Base-by-base conservation (phyloP, 2,113 vertebrate species). In the Plectropomus leopardus region DNA sequence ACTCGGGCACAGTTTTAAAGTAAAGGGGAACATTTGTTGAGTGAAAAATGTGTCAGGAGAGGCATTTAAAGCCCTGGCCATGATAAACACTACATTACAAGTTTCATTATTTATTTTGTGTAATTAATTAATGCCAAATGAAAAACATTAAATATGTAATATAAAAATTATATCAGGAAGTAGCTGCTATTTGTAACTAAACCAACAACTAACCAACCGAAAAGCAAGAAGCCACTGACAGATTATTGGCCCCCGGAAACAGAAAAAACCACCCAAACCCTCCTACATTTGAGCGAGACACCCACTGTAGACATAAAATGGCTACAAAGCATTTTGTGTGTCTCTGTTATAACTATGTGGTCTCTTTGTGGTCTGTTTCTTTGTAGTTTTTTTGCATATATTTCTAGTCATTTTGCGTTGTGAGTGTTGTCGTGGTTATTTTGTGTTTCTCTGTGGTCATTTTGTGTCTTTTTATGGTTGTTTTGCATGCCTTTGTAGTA, bases 21-120 rank as follows among this genome's bases (percentile, higher is more conserved):
- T 30, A 45, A 55, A 24, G 53, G 44, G 58, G 47, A 24, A 48
- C 58, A 54, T 86, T 78, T 70, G 34, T 53, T 50, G 73, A 72
- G 73, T 50, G 4, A 14, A 57, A 45, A 54, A 57, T 57, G 24
- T 9, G 14, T 30, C 19, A 10, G n/a, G 60, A 66, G 1, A 19
- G 17, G 13, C 19, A 55, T 55, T 36, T 23, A 40, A 50, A 58
- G 5, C 23, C 16, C 4, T 55, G 51, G 1, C 14, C n/a, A 10
- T 57, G 8, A 54, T 19, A 26, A 69, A 21, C n/a, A 8, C 13
- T 11, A 40, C 9, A 42, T 40, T 54, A 54, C 26, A 1, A 13
- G 23, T 42, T 44, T 14, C 10, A 28, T 19, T 58, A 28, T 50
- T 34, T 16, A 17, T 34, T 24, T 3, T 7, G 7, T 17, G 19